Base-by-base conservation (phyloP, 2,888 invertebrate species). In the Lamellibrachia satsuma region DNA sequence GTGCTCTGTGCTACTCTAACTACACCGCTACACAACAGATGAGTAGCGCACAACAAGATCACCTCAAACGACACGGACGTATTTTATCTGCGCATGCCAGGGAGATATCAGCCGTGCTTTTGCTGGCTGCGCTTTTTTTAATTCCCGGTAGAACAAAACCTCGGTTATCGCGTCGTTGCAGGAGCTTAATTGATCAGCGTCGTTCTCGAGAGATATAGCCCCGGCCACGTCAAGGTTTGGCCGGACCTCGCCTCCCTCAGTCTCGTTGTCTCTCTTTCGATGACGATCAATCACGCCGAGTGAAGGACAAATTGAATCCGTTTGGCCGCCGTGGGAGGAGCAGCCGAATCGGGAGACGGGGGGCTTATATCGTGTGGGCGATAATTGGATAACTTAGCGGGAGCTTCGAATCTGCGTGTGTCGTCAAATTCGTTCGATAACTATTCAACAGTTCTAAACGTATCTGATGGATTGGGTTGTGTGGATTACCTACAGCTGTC, bases 91-190 rank as follows among this genome's bases (percentile, higher is more conserved):
- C 75, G 0, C 22, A 75, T 22, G 75, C 75, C 75, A 75, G 22
- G 75, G 75, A 75, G 11, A 75, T 75, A 75, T 75, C 75, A 22
- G 75, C 75, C 75, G 75, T 75, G 75, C 6, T 75, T 75, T 75
- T 75, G 75, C 75, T 75, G 22, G 75, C 6, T 75, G 22, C n/a
- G 22, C n/a, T 75, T 75, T 75, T 75, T 75, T 9, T n/a, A n/a
- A n/a, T 75, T 75, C 75, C 22, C 75, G n/a, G 11, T 15, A 6
- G n/a, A 75, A n/a, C 22, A 15, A 75, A 75, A 75, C 11, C 22
- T 75, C 75, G 75, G 75, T 75, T 75, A 75, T 75, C 75, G 75
- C 75, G 75, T 75, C 75, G n/a, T 22, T 75, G 75, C 75, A 75
- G 75, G 75, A 75, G 75, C 75, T 75, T 75, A 75, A 75, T 75